phyloP scores from a whole-genome alignment of 2,797 vertebrate genomes.

The Todus mexicanus region DNA sequence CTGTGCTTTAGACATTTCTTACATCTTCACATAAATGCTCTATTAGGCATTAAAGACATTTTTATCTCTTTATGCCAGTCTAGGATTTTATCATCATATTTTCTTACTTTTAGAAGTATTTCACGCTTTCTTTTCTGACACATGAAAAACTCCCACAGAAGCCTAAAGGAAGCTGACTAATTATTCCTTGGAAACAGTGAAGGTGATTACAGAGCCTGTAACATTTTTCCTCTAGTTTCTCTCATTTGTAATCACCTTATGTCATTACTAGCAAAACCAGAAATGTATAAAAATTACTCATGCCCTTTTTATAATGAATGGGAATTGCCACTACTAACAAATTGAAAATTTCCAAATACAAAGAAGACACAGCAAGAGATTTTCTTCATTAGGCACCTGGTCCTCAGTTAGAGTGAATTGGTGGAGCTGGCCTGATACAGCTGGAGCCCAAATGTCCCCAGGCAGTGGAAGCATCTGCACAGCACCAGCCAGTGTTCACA shows the following conservation, averaged over 20 bases:
- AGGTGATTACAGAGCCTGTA: neutral
- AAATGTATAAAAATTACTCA: neutral
- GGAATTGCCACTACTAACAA: neutral
- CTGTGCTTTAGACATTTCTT: neutral
- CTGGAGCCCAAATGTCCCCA: neutral
- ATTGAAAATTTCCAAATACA: neutral
- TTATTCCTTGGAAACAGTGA: neutral
- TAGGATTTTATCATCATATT: neutral
- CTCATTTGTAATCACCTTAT: neutral
- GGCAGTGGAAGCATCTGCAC: neutral
- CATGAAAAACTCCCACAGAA: neutral
- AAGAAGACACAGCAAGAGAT: neutral
- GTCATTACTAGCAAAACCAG: neutral
- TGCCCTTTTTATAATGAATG: neutral
- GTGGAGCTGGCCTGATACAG: neutral
- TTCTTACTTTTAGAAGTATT: neutral
- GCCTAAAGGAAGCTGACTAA: slow-evolving; percentile 5
- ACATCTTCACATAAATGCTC: neutral
- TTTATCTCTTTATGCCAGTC: neutral
- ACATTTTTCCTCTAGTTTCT: neutral
- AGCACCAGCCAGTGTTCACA: fast-evolving
- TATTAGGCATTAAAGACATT: neutral
- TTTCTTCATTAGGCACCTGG: neutral
- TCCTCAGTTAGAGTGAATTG: neutral
- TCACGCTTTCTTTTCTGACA: neutral